These are phyloP conservation scores for Struthio camelus DNA, from an alignment of 2,113 vertebrate genomes.

Conservation along the genomic window DNA sequence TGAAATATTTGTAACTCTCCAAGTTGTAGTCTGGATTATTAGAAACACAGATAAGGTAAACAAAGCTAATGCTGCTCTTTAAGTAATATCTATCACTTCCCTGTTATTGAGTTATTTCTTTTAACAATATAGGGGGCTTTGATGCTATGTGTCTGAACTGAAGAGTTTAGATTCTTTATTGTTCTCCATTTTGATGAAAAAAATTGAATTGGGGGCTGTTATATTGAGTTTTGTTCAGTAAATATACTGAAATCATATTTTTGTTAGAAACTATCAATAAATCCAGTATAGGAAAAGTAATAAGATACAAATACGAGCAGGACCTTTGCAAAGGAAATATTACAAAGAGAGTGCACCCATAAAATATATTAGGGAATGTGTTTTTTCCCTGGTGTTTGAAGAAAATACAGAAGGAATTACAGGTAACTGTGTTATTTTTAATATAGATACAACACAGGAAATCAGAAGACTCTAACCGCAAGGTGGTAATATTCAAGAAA, in stretches of 20 bases:
- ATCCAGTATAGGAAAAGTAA: constrained; percentile 94
- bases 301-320: constrained; percentile 90
- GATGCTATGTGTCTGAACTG: constrained; percentile 88
- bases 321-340: constrained; percentile 86
- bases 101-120: constrained; percentile 92
- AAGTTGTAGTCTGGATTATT: constrained; percentile 67
- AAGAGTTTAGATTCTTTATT: constrained; percentile 93
- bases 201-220: constrained; percentile 92
- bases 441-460: constrained; percentile 52
- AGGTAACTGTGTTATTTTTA: constrained; percentile 59
- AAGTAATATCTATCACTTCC: constrained; percentile 98
- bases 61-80: constrained; percentile 87
- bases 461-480: constrained; percentile 31
- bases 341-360: constrained; percentile 72
- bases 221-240: constrained; percentile 96
- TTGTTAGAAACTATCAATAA: constrained; percentile 99
- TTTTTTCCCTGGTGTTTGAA: constrained; percentile 64
- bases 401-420: constrained; percentile 69
- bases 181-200: constrained; percentile 96
- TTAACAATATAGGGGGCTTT: constrained; percentile 88
- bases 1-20: constrained; percentile 50
- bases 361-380: constrained; percentile 77
- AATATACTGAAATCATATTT: constrained; percentile 98
- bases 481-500: not conserved
- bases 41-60: constrained; percentile 76